phyloP scores from a whole-genome alignment of 2,888 invertebrate genomes.

The Hypomecis punctinalis region DNA sequence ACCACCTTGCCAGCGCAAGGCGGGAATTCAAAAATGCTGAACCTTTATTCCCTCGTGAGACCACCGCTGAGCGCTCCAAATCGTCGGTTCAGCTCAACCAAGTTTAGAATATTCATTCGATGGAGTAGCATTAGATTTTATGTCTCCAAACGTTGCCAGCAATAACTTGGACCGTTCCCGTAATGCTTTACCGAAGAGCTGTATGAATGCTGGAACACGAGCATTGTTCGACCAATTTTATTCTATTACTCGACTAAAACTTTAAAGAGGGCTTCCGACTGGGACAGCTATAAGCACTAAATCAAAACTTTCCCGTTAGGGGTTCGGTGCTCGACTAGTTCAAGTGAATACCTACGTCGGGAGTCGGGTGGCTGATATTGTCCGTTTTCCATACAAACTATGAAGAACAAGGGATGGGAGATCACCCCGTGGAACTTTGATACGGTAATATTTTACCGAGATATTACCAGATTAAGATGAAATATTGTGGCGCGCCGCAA shows the following conservation, averaged over 20 bases:
- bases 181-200: conserved; percentile 56
- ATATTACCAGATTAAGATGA: conserved; percentile 48
- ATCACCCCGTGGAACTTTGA: conserved; percentile 52
- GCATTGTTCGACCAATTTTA: conserved; percentile 81
- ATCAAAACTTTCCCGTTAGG: conserved; percentile 81
- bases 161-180: conserved; percentile 69
- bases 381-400: conserved; percentile 65
- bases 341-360: conserved; percentile 67
- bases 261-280: conserved; percentile 78
- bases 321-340: conserved; percentile 67
- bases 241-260: conserved; percentile 81
- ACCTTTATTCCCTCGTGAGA: conserved; percentile 44
- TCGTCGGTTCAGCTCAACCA: conserved; percentile 50
- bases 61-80: conserved; percentile 49
- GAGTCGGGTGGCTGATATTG: conserved; percentile 63
- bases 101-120: conserved; percentile 72
- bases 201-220: conserved; percentile 70
- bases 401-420: conserved; percentile 60
- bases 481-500: conserved; percentile 27
- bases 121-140: conserved; percentile 69
- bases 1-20: conserved; percentile 31
- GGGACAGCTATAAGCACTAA: conserved; percentile 82
- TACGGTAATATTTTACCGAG: conserved; percentile 52
- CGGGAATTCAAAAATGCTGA: conserved; percentile 49
- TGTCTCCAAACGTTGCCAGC: conserved; percentile 59